These are phyloP conservation scores for Podarcis raffonei DNA, from an alignment of 2,113 vertebrate species.

Conservation along the genomic window DNA sequence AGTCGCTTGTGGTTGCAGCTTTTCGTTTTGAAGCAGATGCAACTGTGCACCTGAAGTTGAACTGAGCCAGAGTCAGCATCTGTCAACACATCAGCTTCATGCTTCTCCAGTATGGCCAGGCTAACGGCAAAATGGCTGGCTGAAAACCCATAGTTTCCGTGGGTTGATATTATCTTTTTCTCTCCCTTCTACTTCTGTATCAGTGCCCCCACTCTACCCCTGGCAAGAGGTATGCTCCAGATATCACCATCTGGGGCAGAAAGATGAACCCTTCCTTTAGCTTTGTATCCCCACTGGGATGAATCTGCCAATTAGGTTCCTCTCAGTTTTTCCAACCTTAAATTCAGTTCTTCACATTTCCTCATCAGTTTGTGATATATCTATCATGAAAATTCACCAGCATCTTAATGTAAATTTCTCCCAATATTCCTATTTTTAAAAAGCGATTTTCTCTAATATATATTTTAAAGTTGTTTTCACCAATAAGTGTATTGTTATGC, in stretches of 20 bases:
- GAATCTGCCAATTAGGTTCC: no score
- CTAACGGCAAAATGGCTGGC: neutral
- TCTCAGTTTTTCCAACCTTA: no score
- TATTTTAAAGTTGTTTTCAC: no score
- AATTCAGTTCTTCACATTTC: no score
- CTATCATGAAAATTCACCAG: no score
- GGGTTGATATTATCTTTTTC: neutral
- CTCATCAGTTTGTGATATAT: no score
- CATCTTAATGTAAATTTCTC: no score
- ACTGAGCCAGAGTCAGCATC: neutral
- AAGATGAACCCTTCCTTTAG: neutral
- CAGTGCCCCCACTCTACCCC: neutral
- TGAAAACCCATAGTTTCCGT: neutral
- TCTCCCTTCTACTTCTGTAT: neutral
- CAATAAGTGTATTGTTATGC: no score
- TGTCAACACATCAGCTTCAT: neutral
- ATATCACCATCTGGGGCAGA: neutral
- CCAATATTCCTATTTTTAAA: no score
- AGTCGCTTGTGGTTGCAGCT: neutral
- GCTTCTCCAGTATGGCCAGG: neutral
- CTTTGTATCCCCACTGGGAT: neutral
- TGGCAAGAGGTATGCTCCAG: neutral
- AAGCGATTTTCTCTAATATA: no score
- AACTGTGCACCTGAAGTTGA: neutral
- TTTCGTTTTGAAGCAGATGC: neutral